Evolutionary conservation across 2,113 vertebrate genomes (phyloP).

Genomic region (Sprattus sprattus): DNA sequence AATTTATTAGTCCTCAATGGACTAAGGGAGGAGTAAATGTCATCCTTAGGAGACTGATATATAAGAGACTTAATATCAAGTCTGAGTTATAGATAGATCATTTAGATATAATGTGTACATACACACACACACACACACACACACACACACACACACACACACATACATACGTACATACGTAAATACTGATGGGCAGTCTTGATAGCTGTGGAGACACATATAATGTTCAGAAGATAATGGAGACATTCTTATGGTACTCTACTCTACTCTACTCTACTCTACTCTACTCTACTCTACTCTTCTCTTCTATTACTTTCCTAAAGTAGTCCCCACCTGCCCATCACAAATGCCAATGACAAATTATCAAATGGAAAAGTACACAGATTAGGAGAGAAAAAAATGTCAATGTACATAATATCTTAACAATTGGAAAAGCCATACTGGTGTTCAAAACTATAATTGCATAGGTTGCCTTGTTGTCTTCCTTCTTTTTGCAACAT

Average conservation of each 20-base stretch:
- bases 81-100: background rate
- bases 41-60: background rate
- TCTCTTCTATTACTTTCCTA: background rate
- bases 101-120: background rate
- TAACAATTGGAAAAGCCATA: background rate
- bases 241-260: background rate
- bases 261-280: no score
- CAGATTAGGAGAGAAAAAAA: background rate
- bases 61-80: background rate
- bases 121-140: no score
- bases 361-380: background rate
- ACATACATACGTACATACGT: no score
- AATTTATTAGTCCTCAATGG: background rate
- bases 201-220: background rate
- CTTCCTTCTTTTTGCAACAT: constrained; percentile 46
- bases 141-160: no score
- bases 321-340: background rate
- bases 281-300: background rate
- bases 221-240: background rate
- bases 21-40: background rate
- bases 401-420: background rate
- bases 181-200: background rate
- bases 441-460: background rate
- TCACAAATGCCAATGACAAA: background rate
- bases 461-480: constrained; percentile 22